These are phyloP conservation scores for Lampris incognitus DNA, from an alignment of 2,113 vertebrate genomes.

Conservation along the genomic window DNA sequence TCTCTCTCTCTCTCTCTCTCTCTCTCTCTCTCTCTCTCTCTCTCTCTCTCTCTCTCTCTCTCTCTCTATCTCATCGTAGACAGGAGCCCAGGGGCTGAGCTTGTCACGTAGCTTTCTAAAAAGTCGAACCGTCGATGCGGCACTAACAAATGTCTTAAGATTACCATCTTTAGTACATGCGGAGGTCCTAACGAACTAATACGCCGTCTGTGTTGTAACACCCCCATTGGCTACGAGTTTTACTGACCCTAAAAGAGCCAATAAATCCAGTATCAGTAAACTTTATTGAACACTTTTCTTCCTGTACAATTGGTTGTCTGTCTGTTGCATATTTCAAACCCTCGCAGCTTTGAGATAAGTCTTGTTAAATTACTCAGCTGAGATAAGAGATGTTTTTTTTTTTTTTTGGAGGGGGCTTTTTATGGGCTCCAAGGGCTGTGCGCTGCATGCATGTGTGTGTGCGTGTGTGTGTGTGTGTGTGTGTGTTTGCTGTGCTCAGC, in stretches of 20 bases:
- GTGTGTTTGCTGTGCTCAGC: slow-evolving; percentile 78
- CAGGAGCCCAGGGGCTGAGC: slow-evolving; percentile 78
- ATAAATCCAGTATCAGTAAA: slow-evolving; percentile 74
- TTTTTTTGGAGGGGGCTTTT: slow-evolving; percentile 78
- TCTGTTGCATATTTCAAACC: slow-evolving; percentile 78
- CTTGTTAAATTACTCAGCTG: slow-evolving; percentile 81
- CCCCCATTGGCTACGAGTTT: slow-evolving; percentile 77
- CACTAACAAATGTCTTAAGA: slow-evolving; percentile 81
- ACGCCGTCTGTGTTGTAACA: slow-evolving; percentile 75
- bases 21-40: slow-evolving; percentile 21
- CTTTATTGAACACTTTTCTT: slow-evolving; percentile 78
- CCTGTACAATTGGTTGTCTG: slow-evolving; percentile 75
- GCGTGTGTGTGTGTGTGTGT: slow-evolving; percentile 45
- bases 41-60: slow-evolving; percentile 25
- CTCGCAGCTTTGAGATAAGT: slow-evolving; percentile 78
- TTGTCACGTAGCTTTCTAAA: slow-evolving; percentile 82
- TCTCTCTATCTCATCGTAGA: slow-evolving; percentile 40
- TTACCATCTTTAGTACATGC: slow-evolving; percentile 82
- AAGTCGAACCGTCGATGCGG: slow-evolving; percentile 80
- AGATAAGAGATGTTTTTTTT: slow-evolving; percentile 73
- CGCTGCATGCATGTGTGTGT: slow-evolving; percentile 41
- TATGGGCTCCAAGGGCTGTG: slow-evolving; percentile 74
- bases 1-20: slow-evolving; percentile 43
- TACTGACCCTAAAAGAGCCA: slow-evolving; percentile 74
- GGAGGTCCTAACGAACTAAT: slow-evolving; percentile 80